phyloP scores from a whole-genome alignment of 2,888 invertebrate genomes.

The Clanis bilineata region DNA sequence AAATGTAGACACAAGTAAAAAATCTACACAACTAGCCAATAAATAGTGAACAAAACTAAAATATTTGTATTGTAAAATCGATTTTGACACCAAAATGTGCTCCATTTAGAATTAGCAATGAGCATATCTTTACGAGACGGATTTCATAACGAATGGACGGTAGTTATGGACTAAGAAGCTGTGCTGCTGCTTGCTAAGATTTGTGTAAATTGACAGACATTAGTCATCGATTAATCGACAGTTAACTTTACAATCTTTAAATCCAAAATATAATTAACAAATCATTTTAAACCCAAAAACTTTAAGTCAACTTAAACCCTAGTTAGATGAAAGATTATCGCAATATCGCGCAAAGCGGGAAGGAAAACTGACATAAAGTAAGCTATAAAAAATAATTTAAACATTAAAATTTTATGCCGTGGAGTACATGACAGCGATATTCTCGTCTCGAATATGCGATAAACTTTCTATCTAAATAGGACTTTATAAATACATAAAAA shows the following conservation, averaged over 20 bases:
- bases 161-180: slow-evolving; percentile 33
- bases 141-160: slow-evolving; percentile 60
- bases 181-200: slow-evolving; percentile 18
- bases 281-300: too few species aligned
- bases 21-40: background rate
- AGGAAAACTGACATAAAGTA: too few species aligned
- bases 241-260: background rate
- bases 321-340: too few species aligned
- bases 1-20: background rate
- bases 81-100: slow-evolving; percentile 11
- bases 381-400: too few species aligned
- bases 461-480: too few species aligned
- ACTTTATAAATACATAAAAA: too few species aligned
- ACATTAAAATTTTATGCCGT: too few species aligned
- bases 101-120: slow-evolving; percentile 27
- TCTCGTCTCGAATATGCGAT: too few species aligned
- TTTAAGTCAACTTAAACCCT: too few species aligned
- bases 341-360: too few species aligned
- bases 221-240: background rate
- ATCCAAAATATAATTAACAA: too few species aligned
- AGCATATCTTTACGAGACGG: slow-evolving; percentile 55
- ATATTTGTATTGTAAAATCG: slow-evolving; percentile 1
- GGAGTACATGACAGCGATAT: too few species aligned
- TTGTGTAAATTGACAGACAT: background rate
- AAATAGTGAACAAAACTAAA: background rate